phyloP scores from a whole-genome alignment of 2,888 invertebrate genomes.

The Lottia scabra region DNA sequence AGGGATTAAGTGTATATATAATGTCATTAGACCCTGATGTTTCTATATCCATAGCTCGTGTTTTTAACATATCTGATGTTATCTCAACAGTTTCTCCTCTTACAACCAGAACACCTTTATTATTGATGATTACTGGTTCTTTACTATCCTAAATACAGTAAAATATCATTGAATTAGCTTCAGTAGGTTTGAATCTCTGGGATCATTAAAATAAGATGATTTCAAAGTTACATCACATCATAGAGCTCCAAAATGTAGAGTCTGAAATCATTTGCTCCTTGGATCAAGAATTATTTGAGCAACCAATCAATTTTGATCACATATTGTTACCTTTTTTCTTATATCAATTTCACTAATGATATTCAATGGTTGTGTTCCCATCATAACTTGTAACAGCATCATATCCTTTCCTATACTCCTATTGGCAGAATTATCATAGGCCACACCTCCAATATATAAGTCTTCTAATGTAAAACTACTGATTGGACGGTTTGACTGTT shows the following conservation, averaged over 20 bases:
- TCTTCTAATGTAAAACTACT: slow-evolving; percentile 48
- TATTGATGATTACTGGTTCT: slow-evolving; percentile 50
- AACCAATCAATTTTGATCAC: too few species aligned
- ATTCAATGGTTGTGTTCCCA: slow-evolving; percentile 45
- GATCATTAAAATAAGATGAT: too few species aligned
- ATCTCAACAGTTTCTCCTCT: slow-evolving; percentile 26
- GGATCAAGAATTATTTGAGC: too few species aligned
- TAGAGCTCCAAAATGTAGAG: too few species aligned
- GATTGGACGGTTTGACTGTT: slow-evolving; percentile 25
- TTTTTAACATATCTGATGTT: slow-evolving; percentile 45
- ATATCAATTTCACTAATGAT: slow-evolving; percentile 46
- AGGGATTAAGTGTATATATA: slow-evolving; percentile 54
- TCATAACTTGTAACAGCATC: slow-evolving; percentile 49
- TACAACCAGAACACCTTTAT: slow-evolving; percentile 47
- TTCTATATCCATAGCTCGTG: slow-evolving; percentile 36
- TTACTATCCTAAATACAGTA: slow-evolving; percentile 42
- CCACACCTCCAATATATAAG: slow-evolving; percentile 45
- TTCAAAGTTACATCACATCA: too few species aligned
- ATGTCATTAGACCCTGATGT: slow-evolving; percentile 42
- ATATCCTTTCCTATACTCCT: slow-evolving; percentile 38
- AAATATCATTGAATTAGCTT: too few species aligned
- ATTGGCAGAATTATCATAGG: slow-evolving; percentile 44
- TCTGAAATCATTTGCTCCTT: too few species aligned
- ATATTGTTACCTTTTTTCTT: slow-evolving; percentile 44
- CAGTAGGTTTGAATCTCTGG: too few species aligned